A percentile compares a stretch with the other conserved stretches of the same genome.
phyloP scores from a whole-genome alignment of 1,140 invertebrate species.

The Drosophila prosaltans region DNA sequence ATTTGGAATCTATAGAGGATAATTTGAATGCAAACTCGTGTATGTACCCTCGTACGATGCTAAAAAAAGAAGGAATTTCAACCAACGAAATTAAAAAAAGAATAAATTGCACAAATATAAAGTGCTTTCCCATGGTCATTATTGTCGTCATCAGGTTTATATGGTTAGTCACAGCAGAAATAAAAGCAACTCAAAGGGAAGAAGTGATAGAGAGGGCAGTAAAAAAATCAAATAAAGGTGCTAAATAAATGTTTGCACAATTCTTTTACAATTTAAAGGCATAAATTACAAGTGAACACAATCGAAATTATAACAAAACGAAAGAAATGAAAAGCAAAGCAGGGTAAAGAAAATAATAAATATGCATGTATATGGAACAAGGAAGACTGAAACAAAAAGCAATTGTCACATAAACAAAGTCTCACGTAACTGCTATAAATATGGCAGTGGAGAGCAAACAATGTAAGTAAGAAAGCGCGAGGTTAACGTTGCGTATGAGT shows the following conservation, averaged over 20 bases:
- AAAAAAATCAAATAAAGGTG: slow-evolving; percentile 26
- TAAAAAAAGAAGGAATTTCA: background rate
- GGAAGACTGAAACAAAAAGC: slow-evolving; percentile 70
- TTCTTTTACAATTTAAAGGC: slow-evolving; percentile 74
- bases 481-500: slow-evolving; percentile 79
- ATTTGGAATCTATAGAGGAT: background rate
- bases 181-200: background rate
- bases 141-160: background rate
- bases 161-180: background rate
- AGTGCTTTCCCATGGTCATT: background rate
- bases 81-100: background rate
- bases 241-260: slow-evolving; percentile 67
- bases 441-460: slow-evolving; percentile 44
- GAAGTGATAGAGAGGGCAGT: background rate
- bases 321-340: slow-evolving; percentile 34
- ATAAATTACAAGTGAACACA: slow-evolving; percentile 68
- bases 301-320: slow-evolving; percentile 59
- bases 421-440: slow-evolving; percentile 80
- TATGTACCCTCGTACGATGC: background rate
- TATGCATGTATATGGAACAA: slow-evolving; percentile 47
- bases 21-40: background rate
- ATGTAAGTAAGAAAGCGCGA: slow-evolving; percentile 54
- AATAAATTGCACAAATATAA: background rate
- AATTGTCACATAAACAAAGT: slow-evolving; percentile 80
- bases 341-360: slow-evolving; percentile 18